A percentile compares a stretch with the other conserved stretches of the same genome.
Evolutionary conservation across 2,797 vertebrate genomes (phyloP).

Genomic region (Helostoma temminkii): DNA sequence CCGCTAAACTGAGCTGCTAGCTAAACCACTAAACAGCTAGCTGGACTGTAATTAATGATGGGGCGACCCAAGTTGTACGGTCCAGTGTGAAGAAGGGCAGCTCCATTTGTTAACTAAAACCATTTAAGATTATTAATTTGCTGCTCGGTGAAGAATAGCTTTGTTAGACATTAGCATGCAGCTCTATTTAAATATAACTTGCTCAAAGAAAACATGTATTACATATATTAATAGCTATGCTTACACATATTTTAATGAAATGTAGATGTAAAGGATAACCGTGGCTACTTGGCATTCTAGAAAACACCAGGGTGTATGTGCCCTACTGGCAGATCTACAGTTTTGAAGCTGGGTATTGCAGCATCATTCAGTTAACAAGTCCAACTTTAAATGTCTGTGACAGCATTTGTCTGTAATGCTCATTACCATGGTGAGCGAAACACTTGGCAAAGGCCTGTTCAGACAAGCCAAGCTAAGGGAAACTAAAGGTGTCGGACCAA

Average conservation of each 20-base stretch:
- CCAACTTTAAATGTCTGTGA: constrained; percentile 45
- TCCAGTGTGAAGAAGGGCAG: not conserved
- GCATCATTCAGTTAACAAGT: constrained; percentile 38
- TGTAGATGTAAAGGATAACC: not conserved
- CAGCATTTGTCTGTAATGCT: constrained; percentile 45
- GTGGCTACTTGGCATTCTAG: constrained; percentile 3
- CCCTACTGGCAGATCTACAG: not conserved
- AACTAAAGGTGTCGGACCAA: not conserved
- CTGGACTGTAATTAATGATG: constrained; percentile 8
- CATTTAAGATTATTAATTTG: not conserved
- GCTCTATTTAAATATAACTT: constrained; percentile 3
- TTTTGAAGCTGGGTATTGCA: constrained; percentile 14
- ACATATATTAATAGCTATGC: not conserved
- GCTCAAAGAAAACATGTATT: not conserved
- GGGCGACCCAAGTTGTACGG: constrained; percentile 10
- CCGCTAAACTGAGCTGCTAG: constrained; percentile 43
- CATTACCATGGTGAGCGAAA: constrained; percentile 34
- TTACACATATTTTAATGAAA: not conserved
- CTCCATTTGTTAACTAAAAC: not conserved
- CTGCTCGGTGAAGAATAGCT: not conserved
- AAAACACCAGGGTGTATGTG: constrained; percentile 13
- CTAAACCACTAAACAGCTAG: constrained; percentile 31
- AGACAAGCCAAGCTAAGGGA: not conserved
- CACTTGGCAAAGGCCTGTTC: constrained; percentile 18
- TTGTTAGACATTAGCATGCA: not conserved